Evolutionary conservation across 2,888 invertebrate species (phyloP), one percentile per base, ranked within the genome.

Genomic region (Dolichomitus sp.): DNA sequence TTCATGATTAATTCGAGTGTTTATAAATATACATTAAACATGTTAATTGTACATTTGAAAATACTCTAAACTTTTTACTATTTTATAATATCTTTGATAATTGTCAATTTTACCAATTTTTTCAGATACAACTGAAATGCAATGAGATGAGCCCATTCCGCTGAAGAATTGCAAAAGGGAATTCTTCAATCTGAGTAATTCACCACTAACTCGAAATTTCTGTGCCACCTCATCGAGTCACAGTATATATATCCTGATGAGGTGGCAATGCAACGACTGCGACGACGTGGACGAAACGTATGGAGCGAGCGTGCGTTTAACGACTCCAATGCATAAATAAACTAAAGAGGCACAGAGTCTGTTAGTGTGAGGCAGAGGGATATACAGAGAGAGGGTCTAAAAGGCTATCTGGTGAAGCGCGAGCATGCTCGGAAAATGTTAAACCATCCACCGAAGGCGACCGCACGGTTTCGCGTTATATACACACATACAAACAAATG

Each of bases 291-390:
- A 72, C 52, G 65, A 72, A 66, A 72, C 59, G 59, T 50, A 54
- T 19, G n/a, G 59, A 33, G 59, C 19, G 66, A 66, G 73, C 72
- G 81, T 81, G 72, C 73, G 59, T 77, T 73, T 73, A 81, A 77
- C 72, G 77, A 81, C 81, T 73, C 27, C 63, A 54, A 19, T 45
- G 77, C 77, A 73, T 63, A 73, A 78, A 81, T 77, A 78, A 81
- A 78, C 73, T 40, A 72, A 40, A 69, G 61, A 61, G 68, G 72
- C 52, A 70, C 70, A 37, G n/a, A 54, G 30, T 19, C 19, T 12
- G 11, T 68, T 68, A 54, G 33, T 52, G 57, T 33, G 72, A 59
- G 42, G 66, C 66, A 14, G 45, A 54, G 72, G 40, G 52, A 73
- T 33, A 11, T 17, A 12, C 5, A 37, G 42, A 23, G 42, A 23